Conservation (phyloP, 2,797 vertebrate species). For the Periophthalmus magnuspinnatus region DNA sequence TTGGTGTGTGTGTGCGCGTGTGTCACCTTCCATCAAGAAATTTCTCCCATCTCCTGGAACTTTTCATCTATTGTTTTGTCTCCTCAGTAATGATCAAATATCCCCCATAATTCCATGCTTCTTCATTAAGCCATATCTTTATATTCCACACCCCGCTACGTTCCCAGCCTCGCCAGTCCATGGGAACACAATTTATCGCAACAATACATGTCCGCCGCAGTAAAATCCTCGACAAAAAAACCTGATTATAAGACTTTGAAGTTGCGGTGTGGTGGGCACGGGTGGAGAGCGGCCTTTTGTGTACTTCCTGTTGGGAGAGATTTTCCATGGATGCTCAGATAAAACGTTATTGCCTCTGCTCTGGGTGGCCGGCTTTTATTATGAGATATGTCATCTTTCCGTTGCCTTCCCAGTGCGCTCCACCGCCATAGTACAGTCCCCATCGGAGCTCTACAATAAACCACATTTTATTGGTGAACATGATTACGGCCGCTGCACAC, state of each 20-base stretch:
- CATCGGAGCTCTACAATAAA: slow-evolving; percentile 31
- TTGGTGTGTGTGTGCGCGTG: too few relatives aligned
- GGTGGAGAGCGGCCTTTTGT: slow-evolving; percentile 16
- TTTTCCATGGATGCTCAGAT: slow-evolving; percentile 34
- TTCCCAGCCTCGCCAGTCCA: not conserved
- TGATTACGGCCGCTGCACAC: slow-evolving; percentile 42
- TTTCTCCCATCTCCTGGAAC: not conserved
- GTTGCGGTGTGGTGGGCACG: slow-evolving; percentile 28
- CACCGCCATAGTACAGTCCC: slow-evolving; percentile 18
- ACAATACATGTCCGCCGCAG: slow-evolving; percentile 20
- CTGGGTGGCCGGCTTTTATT: slow-evolving; percentile 39
- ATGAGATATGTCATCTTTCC: slow-evolving; percentile 40
- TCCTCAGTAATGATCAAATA: not conserved
- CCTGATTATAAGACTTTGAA: slow-evolving; percentile 36
- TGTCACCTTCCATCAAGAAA: too few relatives aligned
- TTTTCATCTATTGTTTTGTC: not conserved
- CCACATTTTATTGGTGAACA: slow-evolving; percentile 27
- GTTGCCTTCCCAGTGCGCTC: slow-evolving; percentile 7
- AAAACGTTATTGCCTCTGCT: slow-evolving; percentile 32
- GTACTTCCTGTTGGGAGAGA: slow-evolving; percentile 28
- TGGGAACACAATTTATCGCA: not conserved
- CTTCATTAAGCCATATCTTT: not conserved
- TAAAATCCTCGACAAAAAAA: slow-evolving; percentile 31
- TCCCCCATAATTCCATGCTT: not conserved
- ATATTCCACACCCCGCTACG: not conserved